phyloP scores from a whole-genome alignment of 2,888 invertebrate genomes.

The Ormyrus labotus region DNA sequence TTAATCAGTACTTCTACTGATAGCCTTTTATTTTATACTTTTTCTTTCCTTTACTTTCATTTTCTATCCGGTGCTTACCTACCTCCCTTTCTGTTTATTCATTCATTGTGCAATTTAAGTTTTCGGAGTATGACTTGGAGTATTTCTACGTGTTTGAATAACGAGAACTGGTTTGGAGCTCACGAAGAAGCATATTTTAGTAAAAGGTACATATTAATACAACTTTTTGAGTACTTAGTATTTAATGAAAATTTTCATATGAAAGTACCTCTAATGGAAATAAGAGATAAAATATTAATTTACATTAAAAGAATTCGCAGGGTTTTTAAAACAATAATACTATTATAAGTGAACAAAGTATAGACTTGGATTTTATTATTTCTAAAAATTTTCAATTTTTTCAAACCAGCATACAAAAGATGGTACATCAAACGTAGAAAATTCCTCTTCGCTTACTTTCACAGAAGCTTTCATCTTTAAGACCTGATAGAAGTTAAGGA shows the following conservation, averaged over 20 bases:
- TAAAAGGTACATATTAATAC: conserved; percentile 39
- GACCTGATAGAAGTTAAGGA: too few species aligned
- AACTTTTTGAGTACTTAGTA: conserved; percentile 25
- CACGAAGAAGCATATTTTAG: conserved; percentile 33
- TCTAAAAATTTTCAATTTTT: too few species aligned
- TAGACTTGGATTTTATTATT: too few species aligned
- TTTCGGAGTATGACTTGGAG: conserved; percentile 8
- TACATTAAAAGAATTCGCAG: too few species aligned
- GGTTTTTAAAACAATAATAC: too few species aligned
- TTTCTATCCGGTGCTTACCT: too few species aligned
- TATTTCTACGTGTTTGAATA: conserved; percentile 18
- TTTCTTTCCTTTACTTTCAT: background rate
- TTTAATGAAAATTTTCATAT: conserved; percentile 8
- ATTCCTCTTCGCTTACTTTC: too few species aligned
- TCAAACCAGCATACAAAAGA: too few species aligned
- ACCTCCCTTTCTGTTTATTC: conserved; percentile 23
- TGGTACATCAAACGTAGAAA: too few species aligned
- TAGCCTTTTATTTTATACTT: background rate
- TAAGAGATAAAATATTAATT: too few species aligned
- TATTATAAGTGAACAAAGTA: too few species aligned
- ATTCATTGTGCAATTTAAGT: conserved; percentile 31
- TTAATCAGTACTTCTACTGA: background rate
- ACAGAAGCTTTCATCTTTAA: too few species aligned
- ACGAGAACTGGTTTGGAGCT: conserved; percentile 12
- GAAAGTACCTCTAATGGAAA: background rate